Base-by-base conservation (phyloP, 2,888 invertebrate genomes). In the Luperina testacea region DNA sequence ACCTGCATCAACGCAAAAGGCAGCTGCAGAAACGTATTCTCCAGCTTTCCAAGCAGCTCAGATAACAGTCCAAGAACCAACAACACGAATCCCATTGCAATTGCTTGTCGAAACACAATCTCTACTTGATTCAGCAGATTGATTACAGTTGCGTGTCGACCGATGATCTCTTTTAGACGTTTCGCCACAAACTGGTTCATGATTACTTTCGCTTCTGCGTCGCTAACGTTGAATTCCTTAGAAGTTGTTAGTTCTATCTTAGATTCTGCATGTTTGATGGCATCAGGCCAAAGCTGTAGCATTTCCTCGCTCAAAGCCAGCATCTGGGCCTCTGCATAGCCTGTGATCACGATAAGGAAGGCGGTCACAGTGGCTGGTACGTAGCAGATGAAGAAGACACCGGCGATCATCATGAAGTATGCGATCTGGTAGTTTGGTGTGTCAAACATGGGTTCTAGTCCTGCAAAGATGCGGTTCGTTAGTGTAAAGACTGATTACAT, bases 1-100 rank as follows among this genome's bases (percentile, higher is more conserved):
- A 94, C 90, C 80, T 91, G 91, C 73, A 91, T 86, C 9, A 90
- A 85, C 0, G 94, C 92, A 61, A 90, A 94, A 4, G 93, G 93
- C 65, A 93, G 77, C 69, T 92, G 88, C 27, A 92, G 48, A 72
- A 90, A 94, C 0, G 94, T 94, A 38, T 94, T 93, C 74, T 94
- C 92, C 24, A 94, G 77, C 0, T 92, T 92, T 0, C 92, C 93
- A 0, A 94, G 75, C 24, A 94, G 83, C 77, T 91, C 91, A 3
- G 90, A 83, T 27, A 92, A 89, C 0, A 94, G 70, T 20, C 90
- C 90, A 0, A 90, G 65, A 0, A 91, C 85, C 1, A 92, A 80
- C 2, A 92, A 71, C 2, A 89, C 61, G 70, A 94, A 93, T 9
- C 92, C 94, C 32, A 91, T 83, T 0, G 91, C 92, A 17, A 92